These are phyloP conservation scores for Pseudomugil gertrudae DNA, from an alignment of 2,797 vertebrate genomes.

Conservation along the genomic window DNA sequence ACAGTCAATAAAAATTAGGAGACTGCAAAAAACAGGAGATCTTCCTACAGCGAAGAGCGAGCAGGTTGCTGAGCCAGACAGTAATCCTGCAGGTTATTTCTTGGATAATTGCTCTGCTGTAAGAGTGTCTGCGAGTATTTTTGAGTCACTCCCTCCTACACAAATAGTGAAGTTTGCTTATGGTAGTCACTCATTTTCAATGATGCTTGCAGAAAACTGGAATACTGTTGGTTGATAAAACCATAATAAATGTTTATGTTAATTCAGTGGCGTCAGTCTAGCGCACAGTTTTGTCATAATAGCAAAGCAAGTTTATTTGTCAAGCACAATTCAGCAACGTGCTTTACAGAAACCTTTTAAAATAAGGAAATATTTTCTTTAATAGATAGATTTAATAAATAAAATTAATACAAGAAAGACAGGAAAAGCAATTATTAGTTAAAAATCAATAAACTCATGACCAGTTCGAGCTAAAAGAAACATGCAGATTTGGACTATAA, in stretches of 20 bases:
- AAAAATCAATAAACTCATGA: too few species aligned
- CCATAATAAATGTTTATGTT: neutral
- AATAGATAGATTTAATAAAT: too few species aligned
- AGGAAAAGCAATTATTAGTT: too few species aligned
- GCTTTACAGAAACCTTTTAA: too few species aligned
- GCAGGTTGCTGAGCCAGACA: neutral
- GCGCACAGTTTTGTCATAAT: neutral
- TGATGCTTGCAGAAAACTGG: neutral
- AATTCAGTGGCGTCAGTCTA: neutral
- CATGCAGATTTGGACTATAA: too few species aligned
- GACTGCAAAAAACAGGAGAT: neutral
- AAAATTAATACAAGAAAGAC: too few species aligned
- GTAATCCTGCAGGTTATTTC: neutral
- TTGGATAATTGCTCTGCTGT: neutral
- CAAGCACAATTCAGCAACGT: too few species aligned
- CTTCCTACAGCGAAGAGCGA: too few species aligned
- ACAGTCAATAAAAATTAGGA: neutral
- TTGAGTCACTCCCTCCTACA: neutral
- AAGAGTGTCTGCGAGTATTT: neutral
- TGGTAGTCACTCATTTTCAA: neutral
- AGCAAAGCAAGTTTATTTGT: too few species aligned
- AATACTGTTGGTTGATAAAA: neutral
- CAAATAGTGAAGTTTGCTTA: neutral
- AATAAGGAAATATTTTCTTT: too few species aligned
- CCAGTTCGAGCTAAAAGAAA: too few species aligned